Evolutionary conservation across 2,113 vertebrate genomes (phyloP).

Genomic region (Abramis brama): DNA sequence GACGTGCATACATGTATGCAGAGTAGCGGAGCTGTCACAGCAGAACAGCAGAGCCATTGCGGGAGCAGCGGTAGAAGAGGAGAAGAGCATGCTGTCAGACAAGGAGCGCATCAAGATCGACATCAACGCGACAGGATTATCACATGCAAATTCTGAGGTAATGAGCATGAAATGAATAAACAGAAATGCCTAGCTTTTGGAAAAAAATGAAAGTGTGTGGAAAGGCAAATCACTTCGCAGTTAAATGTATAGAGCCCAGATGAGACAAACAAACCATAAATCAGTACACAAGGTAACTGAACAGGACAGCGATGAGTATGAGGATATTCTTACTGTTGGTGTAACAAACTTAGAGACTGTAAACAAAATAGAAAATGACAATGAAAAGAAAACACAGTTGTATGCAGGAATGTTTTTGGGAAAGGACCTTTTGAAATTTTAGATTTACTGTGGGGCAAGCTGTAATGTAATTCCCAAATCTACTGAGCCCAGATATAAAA

Average conservation of each 20-base stretch:
- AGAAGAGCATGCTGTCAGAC: slow-evolving; percentile 33
- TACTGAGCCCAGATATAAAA: slow-evolving; percentile 14
- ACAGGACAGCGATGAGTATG: slow-evolving; percentile 42
- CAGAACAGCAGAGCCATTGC: too few relatives aligned
- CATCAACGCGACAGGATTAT: slow-evolving; percentile 13
- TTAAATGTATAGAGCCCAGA: too few relatives aligned
- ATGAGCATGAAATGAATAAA: slow-evolving; percentile 49
- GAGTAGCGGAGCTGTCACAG: too few relatives aligned
- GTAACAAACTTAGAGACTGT: not conserved
- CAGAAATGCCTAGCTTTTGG: slow-evolving; percentile 44
- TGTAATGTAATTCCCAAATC: slow-evolving; percentile 19
- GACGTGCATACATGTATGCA: not conserved
- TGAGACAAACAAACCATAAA: too few relatives aligned
- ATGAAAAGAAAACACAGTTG: not conserved
- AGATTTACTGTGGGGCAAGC: slow-evolving; percentile 48
- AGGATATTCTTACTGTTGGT: slow-evolving; percentile 36
- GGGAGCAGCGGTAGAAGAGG: too few relatives aligned
- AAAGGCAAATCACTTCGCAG: slow-evolving; percentile 45
- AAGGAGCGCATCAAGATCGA: slow-evolving; percentile 47
- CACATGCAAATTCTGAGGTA: slow-evolving; percentile 43
- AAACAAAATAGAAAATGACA: not conserved
- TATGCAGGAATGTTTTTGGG: slow-evolving; percentile 29
- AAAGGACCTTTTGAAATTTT: slow-evolving; percentile 33
- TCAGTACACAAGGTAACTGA: slow-evolving; percentile 24
- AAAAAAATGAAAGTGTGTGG: slow-evolving; percentile 36